Evolutionary conservation across 2,797 vertebrate species (phyloP).

Genomic region (Oreortyx pictus): DNA sequence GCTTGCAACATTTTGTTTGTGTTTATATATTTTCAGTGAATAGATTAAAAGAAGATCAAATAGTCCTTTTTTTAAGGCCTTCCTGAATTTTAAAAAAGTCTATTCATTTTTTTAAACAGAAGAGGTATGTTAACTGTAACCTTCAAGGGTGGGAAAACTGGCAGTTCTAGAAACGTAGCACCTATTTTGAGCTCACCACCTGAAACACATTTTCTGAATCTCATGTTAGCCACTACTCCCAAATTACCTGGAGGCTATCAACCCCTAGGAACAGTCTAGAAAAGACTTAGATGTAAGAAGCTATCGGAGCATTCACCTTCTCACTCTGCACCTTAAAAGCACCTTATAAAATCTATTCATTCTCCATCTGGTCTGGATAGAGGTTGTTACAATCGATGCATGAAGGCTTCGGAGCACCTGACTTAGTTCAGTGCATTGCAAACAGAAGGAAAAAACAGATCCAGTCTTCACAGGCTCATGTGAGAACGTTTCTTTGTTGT

Average conservation of each 20-base stretch:
- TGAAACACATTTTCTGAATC: not conserved
- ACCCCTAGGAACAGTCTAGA: not conserved
- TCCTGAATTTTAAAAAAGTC: not conserved
- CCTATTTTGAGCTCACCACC: not conserved
- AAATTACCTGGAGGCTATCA: not conserved
- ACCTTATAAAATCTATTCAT: not conserved
- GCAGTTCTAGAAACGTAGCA: not conserved
- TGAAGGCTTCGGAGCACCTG: not conserved
- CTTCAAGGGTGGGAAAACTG: accelerated
- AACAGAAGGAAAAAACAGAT: not conserved
- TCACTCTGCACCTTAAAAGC: not conserved
- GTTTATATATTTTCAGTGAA: conserved; percentile 56
- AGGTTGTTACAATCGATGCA: not conserved
- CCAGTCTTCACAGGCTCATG: not conserved
- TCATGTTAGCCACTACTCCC: not conserved
- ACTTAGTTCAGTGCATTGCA: not conserved
- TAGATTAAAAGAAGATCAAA: conserved; percentile 59
- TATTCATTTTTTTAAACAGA: not conserved
- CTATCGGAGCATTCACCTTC: not conserved
- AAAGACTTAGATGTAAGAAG: not conserved
- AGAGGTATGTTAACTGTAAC: not conserved
- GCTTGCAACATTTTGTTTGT: conserved; percentile 49
- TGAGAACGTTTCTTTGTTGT: not conserved
- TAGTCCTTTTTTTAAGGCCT: not conserved
- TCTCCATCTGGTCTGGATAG: not conserved